Evolutionary conservation across 1,140 invertebrate species (phyloP).

Genomic region (Parapsyche elsis): DNA sequence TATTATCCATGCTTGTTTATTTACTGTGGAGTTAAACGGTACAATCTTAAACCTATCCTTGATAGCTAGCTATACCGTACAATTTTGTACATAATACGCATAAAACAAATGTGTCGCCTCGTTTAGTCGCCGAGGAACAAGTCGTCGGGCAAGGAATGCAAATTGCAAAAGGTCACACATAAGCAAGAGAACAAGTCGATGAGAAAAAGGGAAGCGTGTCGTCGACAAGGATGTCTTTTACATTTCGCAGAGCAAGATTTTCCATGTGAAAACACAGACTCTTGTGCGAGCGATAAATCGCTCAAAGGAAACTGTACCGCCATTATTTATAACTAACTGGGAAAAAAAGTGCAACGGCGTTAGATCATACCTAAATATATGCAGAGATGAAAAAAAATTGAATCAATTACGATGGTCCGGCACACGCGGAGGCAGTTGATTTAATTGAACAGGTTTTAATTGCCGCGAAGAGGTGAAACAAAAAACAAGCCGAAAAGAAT

Average conservation of each 20-base stretch:
- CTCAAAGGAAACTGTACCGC: too few relatives aligned
- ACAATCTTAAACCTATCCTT: too few relatives aligned
- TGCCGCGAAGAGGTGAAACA: background rate
- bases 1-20: too few relatives aligned
- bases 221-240: background rate
- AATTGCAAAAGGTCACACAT: background rate
- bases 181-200: background rate
- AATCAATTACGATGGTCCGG: background rate
- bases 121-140: background rate
- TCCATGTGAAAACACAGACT: background rate
- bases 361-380: too few relatives aligned
- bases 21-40: too few relatives aligned
- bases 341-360: too few relatives aligned
- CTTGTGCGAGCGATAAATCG: too few relatives aligned
- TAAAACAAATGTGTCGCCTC: background rate
- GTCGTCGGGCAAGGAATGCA: background rate
- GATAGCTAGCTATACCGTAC: too few relatives aligned
- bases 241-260: background rate
- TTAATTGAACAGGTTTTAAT: constrained; percentile 21
- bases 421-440: background rate
- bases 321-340: too few relatives aligned
- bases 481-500: background rate
- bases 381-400: background rate
- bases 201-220: constrained; percentile 11
- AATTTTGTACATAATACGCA: too few relatives aligned